Evolutionary conservation across 2,113 vertebrate species (phyloP), one percentile per base, ranked within the genome.

Genomic region (Mystacornis crossleyi): DNA sequence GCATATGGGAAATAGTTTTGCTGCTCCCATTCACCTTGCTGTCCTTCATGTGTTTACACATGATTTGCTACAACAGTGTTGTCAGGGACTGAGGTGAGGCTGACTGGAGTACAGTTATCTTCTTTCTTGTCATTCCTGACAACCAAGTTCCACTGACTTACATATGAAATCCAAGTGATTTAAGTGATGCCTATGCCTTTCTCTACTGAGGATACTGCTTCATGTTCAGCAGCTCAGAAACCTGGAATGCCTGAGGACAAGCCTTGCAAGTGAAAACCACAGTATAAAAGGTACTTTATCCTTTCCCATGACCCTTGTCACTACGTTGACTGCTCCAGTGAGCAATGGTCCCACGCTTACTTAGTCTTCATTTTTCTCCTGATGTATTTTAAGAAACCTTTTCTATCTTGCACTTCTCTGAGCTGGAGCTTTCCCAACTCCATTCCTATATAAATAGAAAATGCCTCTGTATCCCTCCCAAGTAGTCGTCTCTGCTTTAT

Each of bases 281-380:
- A 20, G 19, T n/a, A n/a, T 6, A 66, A 66, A 75, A 84, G 8
- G 43, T 54, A 50, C 3, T 16, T 89, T 23, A 74, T 33, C 31
- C 19, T 45, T 54, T 58, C 24, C 72, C 10, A 42, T 10, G 21
- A 20, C 16, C 7, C 24, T 58, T 65, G 14, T 19, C 25, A 60
- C 8, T 26, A 55, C 0, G 0, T 9, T 1, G 4, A 34, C 12
- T 11, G 2, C 11, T 53, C 14, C 17, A 82, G 36, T 0, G 2
- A 82, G 23, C 26, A 92, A n/a, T 10, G 24, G 51, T 10, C 18
- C 18, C 34, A n/a, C 0, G 1, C 5, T 36, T 14, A 57, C 21
- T 83, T n/a, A 69, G 54, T 5, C 23, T 62, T 62, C 14, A 19
- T 75, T 79, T 71, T 62, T 26, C 8, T 71, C 29, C 8, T 65